Percentiles rank a stretch among this genome's conserved stretches.
These are phyloP conservation scores for Nemopilema nomurai DNA, from an alignment of 30 jellyfish, hydroid and myxozoan genomes.

Conservation along the genomic window DNA sequence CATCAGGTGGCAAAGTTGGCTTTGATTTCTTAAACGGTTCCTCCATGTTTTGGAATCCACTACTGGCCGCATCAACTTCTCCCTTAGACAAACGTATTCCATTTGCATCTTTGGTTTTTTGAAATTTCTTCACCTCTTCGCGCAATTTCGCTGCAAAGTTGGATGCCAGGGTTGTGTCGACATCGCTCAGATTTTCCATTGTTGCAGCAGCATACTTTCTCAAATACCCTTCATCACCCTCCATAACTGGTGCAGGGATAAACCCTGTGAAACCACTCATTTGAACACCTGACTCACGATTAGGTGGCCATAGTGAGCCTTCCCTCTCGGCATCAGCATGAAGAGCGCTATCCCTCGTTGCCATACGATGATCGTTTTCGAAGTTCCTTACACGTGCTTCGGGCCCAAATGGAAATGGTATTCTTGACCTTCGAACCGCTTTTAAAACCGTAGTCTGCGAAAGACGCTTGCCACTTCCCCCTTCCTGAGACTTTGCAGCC, in stretches of 20 bases:
- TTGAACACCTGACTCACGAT: constrained; percentile 45
- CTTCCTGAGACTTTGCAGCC: neutral
- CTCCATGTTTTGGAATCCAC: constrained; percentile 38
- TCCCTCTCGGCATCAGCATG: constrained; percentile 11
- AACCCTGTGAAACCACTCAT: constrained; percentile 61
- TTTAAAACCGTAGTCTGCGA: neutral
- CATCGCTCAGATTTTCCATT: constrained; percentile 25
- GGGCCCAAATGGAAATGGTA: constrained; percentile 33
- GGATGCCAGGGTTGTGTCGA: constrained; percentile 12
- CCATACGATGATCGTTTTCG: constrained; percentile 1
- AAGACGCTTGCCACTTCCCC: neutral
- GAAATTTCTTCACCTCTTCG: constrained; percentile 31
- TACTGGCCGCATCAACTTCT: constrained; percentile 55
- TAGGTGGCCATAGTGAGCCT: constrained; percentile 53
- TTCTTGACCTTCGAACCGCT: constrained; percentile 39
- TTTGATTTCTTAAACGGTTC: constrained; percentile 50
- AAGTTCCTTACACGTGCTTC: constrained; percentile 10
- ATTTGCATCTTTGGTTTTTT: neutral
- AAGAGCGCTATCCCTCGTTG: neutral
- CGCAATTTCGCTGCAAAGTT: constrained; percentile 41
- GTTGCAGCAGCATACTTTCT: constrained; percentile 43
- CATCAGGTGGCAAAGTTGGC: constrained; percentile 32
- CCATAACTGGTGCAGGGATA: constrained; percentile 40
- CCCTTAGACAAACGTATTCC: constrained; percentile 6
- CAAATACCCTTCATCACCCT: constrained; percentile 22